Conservation (phyloP, 1,140 invertebrate genomes). For the Zaprionus inermis region DNA sequence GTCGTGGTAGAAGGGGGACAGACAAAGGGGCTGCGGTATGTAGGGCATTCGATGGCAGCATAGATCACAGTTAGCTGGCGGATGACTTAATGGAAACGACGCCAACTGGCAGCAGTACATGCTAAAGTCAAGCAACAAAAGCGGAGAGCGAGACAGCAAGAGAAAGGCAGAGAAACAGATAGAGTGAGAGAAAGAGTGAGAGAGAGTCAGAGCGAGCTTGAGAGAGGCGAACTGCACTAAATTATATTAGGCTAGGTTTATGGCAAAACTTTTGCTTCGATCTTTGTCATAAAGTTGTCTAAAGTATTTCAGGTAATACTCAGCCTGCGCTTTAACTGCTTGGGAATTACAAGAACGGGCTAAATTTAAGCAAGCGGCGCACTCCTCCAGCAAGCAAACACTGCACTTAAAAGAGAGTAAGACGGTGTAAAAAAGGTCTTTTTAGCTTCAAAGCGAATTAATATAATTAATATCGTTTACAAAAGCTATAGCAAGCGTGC, state of each 20-base stretch:
- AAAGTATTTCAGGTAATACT: neutral
- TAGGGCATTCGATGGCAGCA: conserved; percentile 6
- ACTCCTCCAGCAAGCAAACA: too few species aligned
- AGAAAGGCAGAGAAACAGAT: neutral
- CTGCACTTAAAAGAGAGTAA: too few species aligned
- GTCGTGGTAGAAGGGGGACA: neutral
- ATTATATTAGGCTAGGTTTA: conserved; percentile 24
- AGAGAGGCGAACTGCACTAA: conserved; percentile 12
- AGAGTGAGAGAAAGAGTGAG: neutral
- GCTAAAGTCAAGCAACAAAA: neutral
- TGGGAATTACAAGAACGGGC: neutral
- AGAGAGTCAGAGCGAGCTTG: neutral
- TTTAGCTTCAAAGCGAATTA: too few species aligned
- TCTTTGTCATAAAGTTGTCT: neutral
- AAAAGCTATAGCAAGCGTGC: too few species aligned
- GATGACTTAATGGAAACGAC: conserved; percentile 44
- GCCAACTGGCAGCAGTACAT: neutral
- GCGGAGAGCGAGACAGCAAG: neutral
- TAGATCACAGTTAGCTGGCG: conserved; percentile 51
- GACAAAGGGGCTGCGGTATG: neutral
- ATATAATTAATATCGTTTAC: too few species aligned
- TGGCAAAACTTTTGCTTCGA: conserved; percentile 9
- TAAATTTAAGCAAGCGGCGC: neutral
- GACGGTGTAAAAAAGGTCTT: too few species aligned
- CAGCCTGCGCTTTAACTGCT: neutral